A percentile compares a stretch with the other conserved stretches of the same genome.
Evolutionary conservation across 1,140 invertebrate genomes (phyloP).

Genomic region (Sycobia sp.): DNA sequence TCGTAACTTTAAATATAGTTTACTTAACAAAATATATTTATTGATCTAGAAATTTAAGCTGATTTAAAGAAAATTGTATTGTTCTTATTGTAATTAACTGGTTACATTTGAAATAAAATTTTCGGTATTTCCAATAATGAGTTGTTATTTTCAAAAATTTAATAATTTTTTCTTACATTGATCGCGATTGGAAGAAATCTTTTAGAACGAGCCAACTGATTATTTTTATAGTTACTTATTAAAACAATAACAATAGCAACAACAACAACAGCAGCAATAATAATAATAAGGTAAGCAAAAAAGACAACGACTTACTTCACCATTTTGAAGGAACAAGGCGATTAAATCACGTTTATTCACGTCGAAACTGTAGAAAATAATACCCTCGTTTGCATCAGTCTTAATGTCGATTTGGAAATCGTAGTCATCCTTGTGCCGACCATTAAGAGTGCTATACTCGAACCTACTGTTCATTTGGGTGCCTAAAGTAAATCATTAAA

Average conservation of each 20-base stretch:
- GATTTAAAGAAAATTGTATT: too few relatives aligned
- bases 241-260: neutral
- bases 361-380: constrained; percentile 84
- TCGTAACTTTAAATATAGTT: too few relatives aligned
- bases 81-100: too few relatives aligned
- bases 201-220: neutral
- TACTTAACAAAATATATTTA: too few relatives aligned
- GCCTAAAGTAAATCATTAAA: constrained; percentile 56
- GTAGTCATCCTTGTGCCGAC: constrained; percentile 69
- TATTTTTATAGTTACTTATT: neutral
- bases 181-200: too few relatives aligned
- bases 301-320: constrained; percentile 75
- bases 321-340: constrained; percentile 79
- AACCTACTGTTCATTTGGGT: constrained; percentile 73
- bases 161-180: too few relatives aligned
- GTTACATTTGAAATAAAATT: too few relatives aligned
- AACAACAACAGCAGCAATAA: too few relatives aligned
- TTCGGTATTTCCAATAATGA: too few relatives aligned
- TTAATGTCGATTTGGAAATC: constrained; percentile 83
- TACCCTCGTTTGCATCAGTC: constrained; percentile 77
- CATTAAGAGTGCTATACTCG: constrained; percentile 70
- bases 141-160: too few relatives aligned
- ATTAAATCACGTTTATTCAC: constrained; percentile 75
- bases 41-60: too few relatives aligned
- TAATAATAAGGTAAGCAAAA: too few relatives aligned